Percentiles rank a stretch among this genome's conserved stretches.
Evolutionary conservation across 2,113 vertebrate genomes (phyloP).

Genomic region (Haemorhous mexicanus): DNA sequence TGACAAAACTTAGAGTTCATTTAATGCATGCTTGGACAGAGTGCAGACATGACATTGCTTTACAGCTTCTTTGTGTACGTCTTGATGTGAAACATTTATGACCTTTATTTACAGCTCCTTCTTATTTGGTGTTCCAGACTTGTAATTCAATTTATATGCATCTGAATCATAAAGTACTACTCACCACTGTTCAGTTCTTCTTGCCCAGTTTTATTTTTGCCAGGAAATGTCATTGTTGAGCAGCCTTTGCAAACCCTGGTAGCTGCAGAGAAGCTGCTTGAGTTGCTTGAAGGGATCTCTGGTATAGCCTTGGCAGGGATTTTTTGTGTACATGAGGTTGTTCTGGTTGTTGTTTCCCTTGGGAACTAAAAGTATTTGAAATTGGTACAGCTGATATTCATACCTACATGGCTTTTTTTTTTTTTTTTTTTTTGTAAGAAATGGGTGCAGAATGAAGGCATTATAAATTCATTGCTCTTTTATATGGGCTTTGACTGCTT

Average conservation of each 20-base stretch:
- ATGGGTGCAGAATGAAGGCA: not conserved
- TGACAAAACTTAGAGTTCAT: not conserved
- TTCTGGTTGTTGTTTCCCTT: not conserved
- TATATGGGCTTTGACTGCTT: not conserved
- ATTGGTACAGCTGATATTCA: not conserved
- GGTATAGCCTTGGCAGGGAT: not conserved
- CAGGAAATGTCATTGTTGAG: not conserved
- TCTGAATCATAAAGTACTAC: not conserved
- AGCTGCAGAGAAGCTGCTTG: not conserved
- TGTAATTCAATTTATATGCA: not conserved
- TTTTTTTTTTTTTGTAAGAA: not conserved
- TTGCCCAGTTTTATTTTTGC: not conserved
- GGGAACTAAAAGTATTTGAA: not conserved
- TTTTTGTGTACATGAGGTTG: not conserved
- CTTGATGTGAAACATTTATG: not conserved
- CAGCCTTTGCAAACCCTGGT: not conserved
- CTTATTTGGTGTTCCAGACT: not conserved
- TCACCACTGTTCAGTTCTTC: not conserved
- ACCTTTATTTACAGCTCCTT: conserved; percentile 29
- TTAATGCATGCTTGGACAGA: not conserved
- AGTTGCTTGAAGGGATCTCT: not conserved
- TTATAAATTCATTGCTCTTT: not conserved
- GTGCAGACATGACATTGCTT: not conserved
- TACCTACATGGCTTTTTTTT: not conserved
- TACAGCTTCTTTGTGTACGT: not conserved